These are phyloP conservation scores for Mimumesa dahlbomi DNA, from an alignment of 2,888 invertebrate genomes.

Conservation along the genomic window DNA sequence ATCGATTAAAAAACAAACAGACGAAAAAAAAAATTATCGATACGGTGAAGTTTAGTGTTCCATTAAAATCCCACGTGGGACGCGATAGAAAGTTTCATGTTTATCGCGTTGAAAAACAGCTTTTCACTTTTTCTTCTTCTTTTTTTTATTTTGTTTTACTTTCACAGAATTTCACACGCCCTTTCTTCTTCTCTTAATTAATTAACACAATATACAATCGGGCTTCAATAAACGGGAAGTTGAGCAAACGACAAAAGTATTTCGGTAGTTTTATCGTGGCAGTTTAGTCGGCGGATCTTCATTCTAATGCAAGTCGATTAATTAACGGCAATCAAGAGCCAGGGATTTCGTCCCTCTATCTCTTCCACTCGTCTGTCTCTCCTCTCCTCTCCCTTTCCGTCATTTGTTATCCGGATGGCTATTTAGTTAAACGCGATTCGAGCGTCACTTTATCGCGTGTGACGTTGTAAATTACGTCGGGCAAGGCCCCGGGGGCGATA, in stretches of 20 bases:
- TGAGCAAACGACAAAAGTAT: too few relatives aligned
- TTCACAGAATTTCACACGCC: too few relatives aligned
- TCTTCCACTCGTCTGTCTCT: not conserved
- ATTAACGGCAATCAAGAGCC: not conserved
- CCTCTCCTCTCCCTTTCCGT: not conserved
- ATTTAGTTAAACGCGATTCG: constrained; percentile 45
- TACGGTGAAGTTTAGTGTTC: constrained; percentile 27
- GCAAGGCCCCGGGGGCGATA: constrained; percentile 35
- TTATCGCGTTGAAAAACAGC: too few relatives aligned
- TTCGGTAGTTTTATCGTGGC: not conserved
- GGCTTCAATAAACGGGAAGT: too few relatives aligned
- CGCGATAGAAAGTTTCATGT: too few relatives aligned
- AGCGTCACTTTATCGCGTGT: constrained; percentile 51
- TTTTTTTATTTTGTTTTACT: too few relatives aligned
- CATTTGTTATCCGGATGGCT: not conserved
- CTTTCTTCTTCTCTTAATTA: too few relatives aligned
- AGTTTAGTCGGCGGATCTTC: not conserved
- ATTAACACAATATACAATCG: too few relatives aligned
- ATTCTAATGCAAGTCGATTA: not conserved
- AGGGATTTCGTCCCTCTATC: not conserved
- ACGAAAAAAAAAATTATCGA: not conserved
- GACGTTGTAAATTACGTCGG: constrained; percentile 59
- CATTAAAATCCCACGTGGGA: too few relatives aligned
- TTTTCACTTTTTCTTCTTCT: too few relatives aligned
- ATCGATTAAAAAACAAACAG: constrained; percentile 4